Evolutionary conservation across 2,113 vertebrate genomes (phyloP).

Genomic region (Coryphaenoides rupestris): DNA sequence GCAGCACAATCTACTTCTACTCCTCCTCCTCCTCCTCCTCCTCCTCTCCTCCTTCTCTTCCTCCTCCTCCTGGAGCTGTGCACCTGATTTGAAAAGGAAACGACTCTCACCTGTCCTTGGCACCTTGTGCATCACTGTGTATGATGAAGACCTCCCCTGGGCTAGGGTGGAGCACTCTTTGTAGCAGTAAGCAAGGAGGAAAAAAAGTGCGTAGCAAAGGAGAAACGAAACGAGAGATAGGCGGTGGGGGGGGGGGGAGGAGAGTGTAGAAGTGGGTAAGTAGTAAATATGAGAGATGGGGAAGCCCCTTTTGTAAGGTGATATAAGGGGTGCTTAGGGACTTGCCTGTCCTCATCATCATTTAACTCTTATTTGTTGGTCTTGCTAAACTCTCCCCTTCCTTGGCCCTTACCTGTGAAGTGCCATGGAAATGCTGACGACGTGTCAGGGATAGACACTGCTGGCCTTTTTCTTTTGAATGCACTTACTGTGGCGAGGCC

Average conservation of each 20-base stretch:
- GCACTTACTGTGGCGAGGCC: conserved; percentile 20
- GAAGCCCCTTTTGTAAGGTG: conserved; percentile 54
- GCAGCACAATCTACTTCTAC: conserved; percentile 3
- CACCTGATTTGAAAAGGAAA: conserved; percentile 16
- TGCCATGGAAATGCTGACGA: conserved; percentile 61
- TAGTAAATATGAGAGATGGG: conserved; percentile 58
- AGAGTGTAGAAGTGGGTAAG: conserved; percentile 23
- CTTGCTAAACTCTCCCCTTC: conserved; percentile 50
- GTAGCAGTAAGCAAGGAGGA: conserved; percentile 26
- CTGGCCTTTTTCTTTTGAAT: conserved; percentile 37
- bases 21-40: conserved; percentile 9
- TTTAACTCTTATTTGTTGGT: conserved; percentile 68
- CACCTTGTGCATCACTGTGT: conserved; percentile 31
- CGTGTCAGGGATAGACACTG: conserved; percentile 46
- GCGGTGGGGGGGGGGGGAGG: background rate
- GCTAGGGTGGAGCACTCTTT: conserved; percentile 41
- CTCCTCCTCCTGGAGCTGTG: background rate
- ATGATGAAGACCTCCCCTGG: conserved; percentile 54
- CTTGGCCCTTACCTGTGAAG: conserved; percentile 61
- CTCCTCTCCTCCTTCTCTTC: conserved; percentile 14
- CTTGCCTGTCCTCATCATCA: conserved; percentile 54
- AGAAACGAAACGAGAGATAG: conserved; percentile 18
- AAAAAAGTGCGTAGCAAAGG: conserved; percentile 23
- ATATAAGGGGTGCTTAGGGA: conserved; percentile 52
- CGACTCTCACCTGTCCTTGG: conserved; percentile 65